A percentile compares a stretch with the other conserved stretches of the same genome.
phyloP scores from a whole-genome alignment of 2,113 vertebrate species.

The Chrysemys picta region DNA sequence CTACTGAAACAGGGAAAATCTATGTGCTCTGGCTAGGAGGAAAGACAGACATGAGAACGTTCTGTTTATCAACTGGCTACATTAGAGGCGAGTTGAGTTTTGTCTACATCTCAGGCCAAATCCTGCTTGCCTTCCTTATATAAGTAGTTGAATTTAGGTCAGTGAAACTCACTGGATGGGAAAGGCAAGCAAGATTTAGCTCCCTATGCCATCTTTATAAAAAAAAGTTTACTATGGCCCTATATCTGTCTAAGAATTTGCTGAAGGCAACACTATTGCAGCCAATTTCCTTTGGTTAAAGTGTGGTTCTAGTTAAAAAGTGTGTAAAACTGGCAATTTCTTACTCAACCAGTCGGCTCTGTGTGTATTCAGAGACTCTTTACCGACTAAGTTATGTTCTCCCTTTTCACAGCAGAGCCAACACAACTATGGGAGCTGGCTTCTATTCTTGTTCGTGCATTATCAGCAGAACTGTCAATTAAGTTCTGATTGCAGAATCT shows the following conservation, averaged over 20 bases:
- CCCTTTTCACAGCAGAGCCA: neutral
- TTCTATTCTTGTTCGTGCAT: neutral
- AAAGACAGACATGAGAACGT: neutral
- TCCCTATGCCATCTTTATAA: fast-evolving
- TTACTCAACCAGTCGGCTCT: neutral
- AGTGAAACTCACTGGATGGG: neutral
- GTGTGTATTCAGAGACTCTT: no score
- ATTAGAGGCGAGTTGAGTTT: neutral
- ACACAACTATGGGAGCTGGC: neutral
- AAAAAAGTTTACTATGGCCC: neutral
- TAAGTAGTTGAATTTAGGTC: fast-evolving
- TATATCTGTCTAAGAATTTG: neutral
- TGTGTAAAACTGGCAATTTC: fast-evolving
- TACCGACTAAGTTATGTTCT: neutral
- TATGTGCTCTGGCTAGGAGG: neutral
- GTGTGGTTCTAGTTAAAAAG: fast-evolving
- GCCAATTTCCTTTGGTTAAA: neutral
- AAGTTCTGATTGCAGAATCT: neutral
- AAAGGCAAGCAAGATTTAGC: fast-evolving
- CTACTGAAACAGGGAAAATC: neutral
- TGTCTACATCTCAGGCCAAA: neutral
- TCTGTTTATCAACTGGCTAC: neutral
- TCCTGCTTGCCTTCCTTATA: neutral
- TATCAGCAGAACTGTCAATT: neutral
- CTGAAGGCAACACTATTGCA: neutral